Evolutionary conservation across 2,797 vertebrate species (phyloP), one percentile per base, ranked within the genome.

Genomic region (Etheostoma perlongum): DNA sequence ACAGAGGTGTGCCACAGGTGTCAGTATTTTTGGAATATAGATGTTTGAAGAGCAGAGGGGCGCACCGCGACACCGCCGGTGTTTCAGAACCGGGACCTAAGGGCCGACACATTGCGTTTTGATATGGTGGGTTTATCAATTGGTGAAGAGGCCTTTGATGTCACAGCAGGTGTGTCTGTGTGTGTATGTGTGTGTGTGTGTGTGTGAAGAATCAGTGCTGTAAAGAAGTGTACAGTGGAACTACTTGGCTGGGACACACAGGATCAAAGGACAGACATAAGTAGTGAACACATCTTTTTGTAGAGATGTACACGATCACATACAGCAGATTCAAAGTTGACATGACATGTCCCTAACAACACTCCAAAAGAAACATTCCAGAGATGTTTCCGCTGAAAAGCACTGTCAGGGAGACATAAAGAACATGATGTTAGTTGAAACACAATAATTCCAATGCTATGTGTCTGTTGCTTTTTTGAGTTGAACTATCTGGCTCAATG

Each of bases 181-280:
- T 18, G 42, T 74, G 68, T 70, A 59, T 62, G 19, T n/a, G 21
- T 52, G 36, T 18, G 33, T 74, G 72, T 74, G 21, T 23, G 21
- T 23, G 21, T 23, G 21, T 23, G 70, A 72, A 48, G 49, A 44
- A 30, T 78, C 30, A 42, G 54, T 48, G 40, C 15, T 47, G 40
- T 66, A 9, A 25, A 57, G 12, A n/a, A 12, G 25, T 46, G 33
- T 57, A 52, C 21, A n/a, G 27, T 79, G 66, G 67, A 53, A 36
- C 30, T 55, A 47, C 53, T 66, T 76, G 44, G 21, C 75, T 68
- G 62, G 19, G 62, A 78, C 75, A 74, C 63, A 65, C 58, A 61
- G 79, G 73, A 88, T 92, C 87, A 92, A 88, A 87, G 81, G 61
- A 83, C 61, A 74, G 27, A 51, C 55, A 63, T 46, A 62, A 54